Evolutionary conservation across 1,140 invertebrate genomes (phyloP), one percentile per base, ranked within the genome.

Genomic region (Procambarus clarkii): DNA sequence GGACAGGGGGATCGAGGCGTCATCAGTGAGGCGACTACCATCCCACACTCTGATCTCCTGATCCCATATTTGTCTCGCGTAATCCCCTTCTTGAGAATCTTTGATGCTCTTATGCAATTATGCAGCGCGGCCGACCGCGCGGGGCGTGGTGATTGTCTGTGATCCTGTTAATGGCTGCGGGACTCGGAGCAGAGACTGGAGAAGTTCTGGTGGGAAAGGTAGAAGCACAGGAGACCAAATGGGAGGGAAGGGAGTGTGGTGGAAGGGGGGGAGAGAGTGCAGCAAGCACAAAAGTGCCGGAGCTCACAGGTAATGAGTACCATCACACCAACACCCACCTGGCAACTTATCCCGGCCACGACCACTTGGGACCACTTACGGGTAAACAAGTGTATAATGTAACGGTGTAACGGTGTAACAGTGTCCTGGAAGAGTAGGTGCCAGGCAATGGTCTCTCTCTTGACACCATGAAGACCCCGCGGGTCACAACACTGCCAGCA

Each of bases 81-180:
- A 74, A 74, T 74, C 69, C 69, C 69, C n/a, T 74, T 21, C 69
- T 74, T 74, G 69, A 34, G n/a, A 74, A 24, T 74, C 69, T 74
- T 74, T 74, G 69, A 74, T 74, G 69, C 69, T 74, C 69, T 34
- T 44, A 34, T 5, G 69, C 69, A 74, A 74, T 74, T 74, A 74
- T n/a, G n/a, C 15, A 74, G 69, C 3, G 69, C 0, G 69, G n/a
- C 15, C 15, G 3, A 34, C 69, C 69, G 69, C 69, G 0, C 24
- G 7, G 69, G 69, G n/a, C 34, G 69, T 44, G 15, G n/a, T 74
- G 69, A 74, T 74, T 74, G 69, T 74, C 69, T 21, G n/a, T 24
- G 69, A 74, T 74, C 69, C 69, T 21, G 7, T 74, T 74, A 74
- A 21, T 74, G 69, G n/a, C 34, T 24, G 15, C n/a, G 69, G 0